Base-by-base conservation (phyloP, 1,140 invertebrate genomes). In the Adelges cooleyi region DNA sequence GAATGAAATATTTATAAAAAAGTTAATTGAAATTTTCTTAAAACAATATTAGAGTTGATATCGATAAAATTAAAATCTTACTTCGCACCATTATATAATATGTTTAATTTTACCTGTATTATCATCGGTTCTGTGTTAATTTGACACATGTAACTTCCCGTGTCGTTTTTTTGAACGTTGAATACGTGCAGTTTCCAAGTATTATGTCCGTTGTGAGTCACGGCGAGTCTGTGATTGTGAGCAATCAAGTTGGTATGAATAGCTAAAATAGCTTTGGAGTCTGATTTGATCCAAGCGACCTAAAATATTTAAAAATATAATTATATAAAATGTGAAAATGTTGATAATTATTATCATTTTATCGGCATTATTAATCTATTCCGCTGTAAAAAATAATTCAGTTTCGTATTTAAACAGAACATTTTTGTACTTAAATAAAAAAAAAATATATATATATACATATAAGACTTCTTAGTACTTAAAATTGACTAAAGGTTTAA, bases 271-370 rank as follows among this genome's bases (percentile, higher is more conserved):
- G 87, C 87, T 75, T 91, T 89, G 6, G 88, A 86, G 76, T 92
- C 89, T 6, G 87, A 87, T 74, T 92, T 91, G 72, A 93, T 90
- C 90, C 90, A 93, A 49, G 88, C 90, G 69, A 93, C 88, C 89
- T 92, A 73, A 51, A 78, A 78, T 68, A 70, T 70, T 44, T n/a
- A n/a, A n/a, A n/a, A n/a, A n/a, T 69, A 69, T 65, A 67, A 68
- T 5, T 48, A 62, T 44, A 49, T 23, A 22, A 23, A 10, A 29
- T 18, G 27, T 53, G 27, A 9, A 11, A 11, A 50, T n/a, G 38
- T 10, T 20, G 17, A 20, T 8, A 5, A 52, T 52, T 52, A 51
- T 54, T 25, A 4, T 4, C n/a, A 25, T 50, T 50, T 50, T 10
- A 8, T 20, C 49, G n/a, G 15, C 22, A 17, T 48, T 20, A 50